Evolutionary conservation across 2,888 invertebrate species (phyloP).

Genomic region (Cosmia trapezina): DNA sequence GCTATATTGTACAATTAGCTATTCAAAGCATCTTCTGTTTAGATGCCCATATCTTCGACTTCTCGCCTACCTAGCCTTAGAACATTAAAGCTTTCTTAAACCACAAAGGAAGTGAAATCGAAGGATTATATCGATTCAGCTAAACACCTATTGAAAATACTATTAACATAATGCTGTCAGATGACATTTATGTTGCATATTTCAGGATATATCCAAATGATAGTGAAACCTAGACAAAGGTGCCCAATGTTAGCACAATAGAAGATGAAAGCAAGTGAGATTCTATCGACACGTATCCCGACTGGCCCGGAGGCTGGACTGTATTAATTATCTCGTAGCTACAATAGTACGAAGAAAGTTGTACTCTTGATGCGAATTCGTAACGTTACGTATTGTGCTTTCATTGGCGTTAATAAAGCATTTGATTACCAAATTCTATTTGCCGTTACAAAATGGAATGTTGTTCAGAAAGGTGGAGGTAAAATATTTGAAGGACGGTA

Average conservation of each 20-base stretch:
- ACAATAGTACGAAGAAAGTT: constrained; percentile 83
- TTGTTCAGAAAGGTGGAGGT: background rate
- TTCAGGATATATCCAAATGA: constrained; percentile 40
- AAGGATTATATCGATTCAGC: constrained; percentile 16
- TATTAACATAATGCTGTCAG: constrained; percentile 23
- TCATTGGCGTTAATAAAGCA: constrained; percentile 70
- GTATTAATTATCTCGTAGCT: constrained; percentile 79
- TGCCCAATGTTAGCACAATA: constrained; percentile 40
- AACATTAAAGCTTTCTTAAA: constrained; percentile 4
- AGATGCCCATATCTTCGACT: constrained; percentile 11
- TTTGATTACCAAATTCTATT: constrained; percentile 56
- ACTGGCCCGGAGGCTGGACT: constrained; percentile 64
- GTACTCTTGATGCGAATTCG: constrained; percentile 77
- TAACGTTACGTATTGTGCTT: constrained; percentile 79
- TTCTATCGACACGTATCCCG: constrained; percentile 47
- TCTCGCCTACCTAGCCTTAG: background rate
- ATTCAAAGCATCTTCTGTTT: constrained; percentile 19
- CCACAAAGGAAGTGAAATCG: constrained; percentile 41
- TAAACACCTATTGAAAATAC: constrained; percentile 35
- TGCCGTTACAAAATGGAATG: constrained; percentile 35
- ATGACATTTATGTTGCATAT: constrained; percentile 46
- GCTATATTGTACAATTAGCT: constrained; percentile 16
- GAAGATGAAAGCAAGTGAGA: constrained; percentile 59
- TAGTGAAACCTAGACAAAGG: constrained; percentile 49
- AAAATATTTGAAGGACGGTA: constrained; percentile 6